Evolutionary conservation across 2,888 invertebrate genomes (phyloP), one percentile per base, ranked within the genome.

Genomic region (Eupithecia dodoneata): DNA sequence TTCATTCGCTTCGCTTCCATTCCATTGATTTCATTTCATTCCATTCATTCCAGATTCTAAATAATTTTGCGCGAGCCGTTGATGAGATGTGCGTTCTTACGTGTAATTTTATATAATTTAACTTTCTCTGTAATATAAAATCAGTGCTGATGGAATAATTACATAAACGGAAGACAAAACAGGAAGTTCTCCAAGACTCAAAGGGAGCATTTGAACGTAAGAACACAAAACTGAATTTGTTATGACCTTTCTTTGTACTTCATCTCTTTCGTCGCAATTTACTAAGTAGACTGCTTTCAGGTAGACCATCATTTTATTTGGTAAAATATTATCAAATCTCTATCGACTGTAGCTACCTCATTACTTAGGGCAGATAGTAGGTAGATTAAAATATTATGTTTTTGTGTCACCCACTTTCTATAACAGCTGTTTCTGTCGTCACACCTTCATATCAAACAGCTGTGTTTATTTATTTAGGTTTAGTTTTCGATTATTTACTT

Each of bases 351-450:
- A 18, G n/a, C 7, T 2, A 7, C 9, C 9, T 18, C 55, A 59
- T 3, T 59, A 18, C 18, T 6, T 52, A 52, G 0, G 2, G 9
- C 30, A 30, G 30, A 1, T 30, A 13, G n/a, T 2, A 59, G 59
- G 18, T 12, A 63, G 30, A 63, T 12, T 30, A 0, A 42, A 6
- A 66, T 7, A 2, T 42, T 42, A n/a, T 42, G 79, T 83, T 84
- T 82, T 76, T 6, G 30, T 63, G 49, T 63, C 15, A 45, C 88
- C 92, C 87, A 92, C 92, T 93, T 93, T 93, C 90, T 83, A 80
- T 90, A 91, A 88, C 94, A 94, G 93, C 93, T 93, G 93, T 92
- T 91, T 44, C 87, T 84, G 87, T 89, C 91, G 92, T 92, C 91
- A 92, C 89, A 93, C 89, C 85, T 86, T 86, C 88, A 83, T 30